Conservation (phyloP, 2,797 vertebrate genomes). For the Cyclopterus lumpus region DNA sequence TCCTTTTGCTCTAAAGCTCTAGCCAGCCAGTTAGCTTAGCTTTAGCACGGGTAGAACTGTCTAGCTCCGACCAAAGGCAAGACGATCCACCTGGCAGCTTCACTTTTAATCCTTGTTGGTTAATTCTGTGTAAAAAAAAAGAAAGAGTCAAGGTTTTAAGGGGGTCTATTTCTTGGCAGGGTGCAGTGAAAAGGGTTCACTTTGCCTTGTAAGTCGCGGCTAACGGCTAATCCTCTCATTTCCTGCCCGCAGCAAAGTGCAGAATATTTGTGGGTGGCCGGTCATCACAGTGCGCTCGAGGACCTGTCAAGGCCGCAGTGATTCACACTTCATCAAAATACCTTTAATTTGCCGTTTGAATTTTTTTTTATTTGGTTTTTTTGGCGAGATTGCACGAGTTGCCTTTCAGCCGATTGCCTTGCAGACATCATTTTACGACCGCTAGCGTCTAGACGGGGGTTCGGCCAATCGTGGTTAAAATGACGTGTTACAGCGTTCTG, state of each 20-base stretch:
- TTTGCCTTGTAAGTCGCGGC: not conserved
- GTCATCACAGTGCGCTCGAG: not conserved
- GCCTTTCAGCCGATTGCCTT: not conserved
- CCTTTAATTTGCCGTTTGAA: not conserved
- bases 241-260: not conserved
- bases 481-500: too few relatives aligned
- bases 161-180: not conserved
- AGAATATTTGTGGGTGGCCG: not conserved
- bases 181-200: not conserved
- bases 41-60: not conserved
- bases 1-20: too few relatives aligned
- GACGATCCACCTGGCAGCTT: not conserved
- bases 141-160: not conserved
- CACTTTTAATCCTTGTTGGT: not conserved
- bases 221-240: not conserved
- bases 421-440: not conserved
- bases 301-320: not conserved
- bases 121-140: not conserved
- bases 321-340: not conserved
- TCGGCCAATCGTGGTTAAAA: not conserved
- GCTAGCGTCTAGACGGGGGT: not conserved
- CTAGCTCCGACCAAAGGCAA: not conserved
- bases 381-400: not conserved
- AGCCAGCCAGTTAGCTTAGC: constrained; percentile 4
- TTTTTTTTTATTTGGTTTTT: not conserved